Percentiles rank a stretch among this genome's conserved stretches.
These are phyloP conservation scores for Drosophila prolongata DNA, from an alignment of 2,888 invertebrate genomes.

Conservation along the genomic window DNA sequence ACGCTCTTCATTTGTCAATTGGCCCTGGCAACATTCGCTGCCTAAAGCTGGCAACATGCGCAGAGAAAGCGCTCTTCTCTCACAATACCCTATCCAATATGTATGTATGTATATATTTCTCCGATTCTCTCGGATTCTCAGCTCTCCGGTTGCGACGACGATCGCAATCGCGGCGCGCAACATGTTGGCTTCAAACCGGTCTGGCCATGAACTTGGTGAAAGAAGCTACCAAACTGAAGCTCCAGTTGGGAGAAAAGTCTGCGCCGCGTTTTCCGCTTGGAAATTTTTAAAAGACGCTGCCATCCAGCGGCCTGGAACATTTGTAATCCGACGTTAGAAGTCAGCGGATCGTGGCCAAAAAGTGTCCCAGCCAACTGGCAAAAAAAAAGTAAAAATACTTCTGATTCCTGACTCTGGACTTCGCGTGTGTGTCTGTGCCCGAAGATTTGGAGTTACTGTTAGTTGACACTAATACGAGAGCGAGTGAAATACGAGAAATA, in stretches of 20 bases:
- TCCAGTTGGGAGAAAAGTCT: slow-evolving; percentile 61
- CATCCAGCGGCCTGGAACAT: slow-evolving; percentile 83
- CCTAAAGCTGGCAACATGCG: slow-evolving; percentile 34
- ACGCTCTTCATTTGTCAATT: slow-evolving; percentile 30
- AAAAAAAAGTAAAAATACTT: neutral
- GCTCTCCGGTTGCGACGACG: slow-evolving; percentile 25
- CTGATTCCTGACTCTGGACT: slow-evolving; percentile 37
- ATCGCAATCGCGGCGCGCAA: slow-evolving; percentile 20
- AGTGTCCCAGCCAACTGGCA: slow-evolving; percentile 7
- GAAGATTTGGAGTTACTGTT: slow-evolving; percentile 76
- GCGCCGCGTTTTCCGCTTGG: slow-evolving; percentile 66
- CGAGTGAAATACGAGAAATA: slow-evolving; percentile 31
- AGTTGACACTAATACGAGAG: slow-evolving; percentile 78
- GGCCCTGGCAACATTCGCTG: slow-evolving; percentile 26
- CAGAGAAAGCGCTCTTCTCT: slow-evolving; percentile 17
- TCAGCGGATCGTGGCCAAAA: slow-evolving; percentile 64
- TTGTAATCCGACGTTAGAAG: slow-evolving; percentile 84
- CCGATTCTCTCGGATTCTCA: slow-evolving; percentile 16
- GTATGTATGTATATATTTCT: neutral
- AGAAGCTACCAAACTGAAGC: slow-evolving; percentile 35
- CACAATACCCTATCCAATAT: neutral
- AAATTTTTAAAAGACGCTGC: slow-evolving; percentile 85
- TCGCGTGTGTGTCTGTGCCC: slow-evolving; percentile 43
- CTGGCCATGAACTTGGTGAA: slow-evolving; percentile 58
- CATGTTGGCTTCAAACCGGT: slow-evolving; percentile 68